Conservation (phyloP, 2,888 invertebrate genomes). For the Acrocyrtus sp. region DNA sequence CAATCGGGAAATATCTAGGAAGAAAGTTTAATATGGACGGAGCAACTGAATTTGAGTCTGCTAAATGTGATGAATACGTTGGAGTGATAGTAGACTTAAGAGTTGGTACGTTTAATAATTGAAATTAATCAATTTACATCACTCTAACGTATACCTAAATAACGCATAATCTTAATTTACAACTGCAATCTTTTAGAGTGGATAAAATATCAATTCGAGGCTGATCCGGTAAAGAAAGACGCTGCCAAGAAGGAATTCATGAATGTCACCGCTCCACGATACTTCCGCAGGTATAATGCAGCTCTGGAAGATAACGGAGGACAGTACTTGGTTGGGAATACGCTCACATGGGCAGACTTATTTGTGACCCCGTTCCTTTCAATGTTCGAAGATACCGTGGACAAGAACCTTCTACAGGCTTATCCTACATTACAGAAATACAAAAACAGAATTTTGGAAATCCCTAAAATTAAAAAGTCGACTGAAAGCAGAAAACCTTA, state of each 20-base stretch:
- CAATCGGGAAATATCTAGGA: conserved; percentile 72
- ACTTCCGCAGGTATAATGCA: conserved; percentile 71
- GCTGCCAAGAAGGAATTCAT: conserved; percentile 70
- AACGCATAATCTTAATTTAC: no score
- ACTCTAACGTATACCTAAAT: no score
- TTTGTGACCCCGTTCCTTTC: conserved; percentile 71
- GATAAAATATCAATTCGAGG: conserved; percentile 69
- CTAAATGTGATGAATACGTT: conserved; percentile 71
- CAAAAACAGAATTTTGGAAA: conserved; percentile 69
- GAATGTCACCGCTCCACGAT: conserved; percentile 71
- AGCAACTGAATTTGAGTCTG: conserved; percentile 71
- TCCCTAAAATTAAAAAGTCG: conserved; percentile 71
- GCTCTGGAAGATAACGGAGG: conserved; percentile 70
- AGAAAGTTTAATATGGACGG: conserved; percentile 70
- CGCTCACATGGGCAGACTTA: conserved; percentile 74
- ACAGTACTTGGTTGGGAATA: conserved; percentile 69
- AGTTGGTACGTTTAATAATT: no score
- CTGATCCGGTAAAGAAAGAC: conserved; percentile 70
- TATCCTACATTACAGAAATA: conserved; percentile 70
- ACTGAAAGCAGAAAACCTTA: conserved; percentile 71
- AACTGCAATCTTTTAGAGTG: conserved; percentile 66
- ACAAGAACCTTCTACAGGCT: conserved; percentile 69
- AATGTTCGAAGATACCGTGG: conserved; percentile 70
- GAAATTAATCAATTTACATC: no score
- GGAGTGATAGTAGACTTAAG: conserved; percentile 71